phyloP scores from a whole-genome alignment of 1,140 invertebrate genomes.

The Drosophila ambigua region DNA sequence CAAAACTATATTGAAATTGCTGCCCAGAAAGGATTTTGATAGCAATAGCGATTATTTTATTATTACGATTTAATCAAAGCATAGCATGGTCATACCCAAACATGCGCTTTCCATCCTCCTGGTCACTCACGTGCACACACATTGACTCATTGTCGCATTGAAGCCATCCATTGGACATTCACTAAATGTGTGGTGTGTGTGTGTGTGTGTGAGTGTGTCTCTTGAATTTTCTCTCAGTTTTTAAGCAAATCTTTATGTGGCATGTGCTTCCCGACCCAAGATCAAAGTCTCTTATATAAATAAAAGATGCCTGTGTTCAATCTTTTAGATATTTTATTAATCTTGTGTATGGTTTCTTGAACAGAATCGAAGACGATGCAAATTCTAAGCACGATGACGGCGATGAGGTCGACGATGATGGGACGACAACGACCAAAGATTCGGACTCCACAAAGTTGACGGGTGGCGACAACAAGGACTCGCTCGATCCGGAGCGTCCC shows the following conservation, averaged over 20 bases:
- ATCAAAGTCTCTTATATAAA: not conserved
- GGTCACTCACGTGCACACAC: conserved; percentile 19
- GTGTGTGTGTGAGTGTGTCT: conserved; percentile 38
- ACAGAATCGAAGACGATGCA: conserved; percentile 82
- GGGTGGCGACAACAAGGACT: conserved; percentile 77
- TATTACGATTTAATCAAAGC: no score
- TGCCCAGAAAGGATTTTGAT: no score
- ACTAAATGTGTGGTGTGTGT: conserved; percentile 27
- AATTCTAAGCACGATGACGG: conserved; percentile 83
- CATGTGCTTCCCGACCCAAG: conserved; percentile 11
- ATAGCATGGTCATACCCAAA: not conserved
- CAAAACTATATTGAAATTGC: no score
- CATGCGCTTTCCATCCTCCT: not conserved
- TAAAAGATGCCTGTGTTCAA: not conserved
- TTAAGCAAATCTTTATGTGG: conserved; percentile 34
- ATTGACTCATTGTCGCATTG: conserved; percentile 34
- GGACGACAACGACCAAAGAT: conserved; percentile 82
- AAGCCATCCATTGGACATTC: conserved; percentile 25
- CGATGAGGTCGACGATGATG: conserved; percentile 83
- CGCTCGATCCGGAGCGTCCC: conserved; percentile 81
- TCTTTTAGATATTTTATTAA: not conserved
- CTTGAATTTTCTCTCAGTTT: conserved; percentile 38
- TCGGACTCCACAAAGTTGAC: conserved; percentile 80
- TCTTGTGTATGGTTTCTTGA: conserved; percentile 3
- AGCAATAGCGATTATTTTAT: no score